These are phyloP conservation scores for Malaclemys terrapin DNA, from an alignment of 2,113 vertebrate genomes.

Conservation along the genomic window DNA sequence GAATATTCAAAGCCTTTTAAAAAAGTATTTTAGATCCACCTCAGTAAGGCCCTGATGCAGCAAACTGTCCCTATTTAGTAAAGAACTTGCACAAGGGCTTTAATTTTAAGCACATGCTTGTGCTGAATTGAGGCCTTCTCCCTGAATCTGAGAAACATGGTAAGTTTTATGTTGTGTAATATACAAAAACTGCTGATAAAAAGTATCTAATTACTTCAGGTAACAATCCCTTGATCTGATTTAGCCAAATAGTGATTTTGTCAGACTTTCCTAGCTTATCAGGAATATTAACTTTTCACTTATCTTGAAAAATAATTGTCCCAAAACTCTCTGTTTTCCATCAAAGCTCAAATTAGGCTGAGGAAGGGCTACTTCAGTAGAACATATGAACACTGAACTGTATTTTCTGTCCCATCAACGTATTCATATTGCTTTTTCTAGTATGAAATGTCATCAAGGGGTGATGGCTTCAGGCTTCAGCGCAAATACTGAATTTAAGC, in stretches of 20 bases:
- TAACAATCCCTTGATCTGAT: not conserved
- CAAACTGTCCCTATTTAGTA: not conserved
- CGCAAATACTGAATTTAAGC: slow-evolving; percentile 15
- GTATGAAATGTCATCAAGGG: not conserved
- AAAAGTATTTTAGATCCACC: not conserved
- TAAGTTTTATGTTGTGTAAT: not conserved
- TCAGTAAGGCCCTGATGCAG: not conserved
- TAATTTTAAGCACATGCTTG: not conserved
- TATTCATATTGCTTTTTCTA: slow-evolving; percentile 28
- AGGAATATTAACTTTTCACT: not conserved
- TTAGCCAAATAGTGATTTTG: not conserved
- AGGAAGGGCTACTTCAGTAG: not conserved
- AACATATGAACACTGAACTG: not conserved
- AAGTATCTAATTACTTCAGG: not conserved
- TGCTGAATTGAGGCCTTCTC: slow-evolving; percentile 10
- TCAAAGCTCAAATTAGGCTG: not conserved
- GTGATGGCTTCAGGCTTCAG: slow-evolving; percentile 27
- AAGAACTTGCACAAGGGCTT: not conserved
- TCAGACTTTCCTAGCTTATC: not conserved
- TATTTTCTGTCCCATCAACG: not conserved
- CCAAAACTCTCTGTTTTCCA: not conserved
- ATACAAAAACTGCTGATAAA: not conserved
- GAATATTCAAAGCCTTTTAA: not conserved
- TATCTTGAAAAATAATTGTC: not conserved
- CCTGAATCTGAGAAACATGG: not conserved